Base-by-base conservation (phyloP, 2,113 vertebrate genomes). In the Phoxinus phoxinus region DNA sequence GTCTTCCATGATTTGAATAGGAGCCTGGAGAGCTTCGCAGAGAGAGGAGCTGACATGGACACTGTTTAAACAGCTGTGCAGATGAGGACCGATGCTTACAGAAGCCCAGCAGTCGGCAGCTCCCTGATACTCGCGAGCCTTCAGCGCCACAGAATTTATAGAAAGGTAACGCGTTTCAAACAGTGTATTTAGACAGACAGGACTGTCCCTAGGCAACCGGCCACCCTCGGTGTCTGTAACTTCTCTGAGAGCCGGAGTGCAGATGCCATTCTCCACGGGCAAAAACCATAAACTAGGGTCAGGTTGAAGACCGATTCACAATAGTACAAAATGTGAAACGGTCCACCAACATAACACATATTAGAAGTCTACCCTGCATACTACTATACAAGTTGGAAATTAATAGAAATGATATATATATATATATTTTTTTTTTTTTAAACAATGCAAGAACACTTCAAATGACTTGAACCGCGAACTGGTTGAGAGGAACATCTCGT, bases 61-160 rank as follows among this genome's bases (percentile, higher is more conserved):
- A 80, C 15, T 3, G 77, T 79, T 79, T 79, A 59, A 59, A 79
- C 53, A 61, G 76, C 53, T 61, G 76, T 79, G 77, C 37, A 27
- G 77, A 80, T 63, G 53, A 35, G 32, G 32, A 74, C 1, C 6
- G 53, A 13, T 25, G 35, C 56, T 25, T 61, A 58, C 77, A 61
- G 77, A 59, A 41, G 56, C 77, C 35, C 53, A 19, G 35, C 77
- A 9, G 35, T 80, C 77, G 44, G 51, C 32, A 44, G 56, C 77
- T 63, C 30, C 21, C 1, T 5, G 8, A 41, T 56, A 79, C 76
- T 15, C 21, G 4, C 3, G 9, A 48, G 79, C 17, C 25, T 56
- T 77, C 46, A 53, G 30, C 11, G 48, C 15, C 79, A 48, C 61
- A 48, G 25, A 63, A 44, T 44, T 19, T 80, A 61, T n/a, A 67